Evolutionary conservation across 1,140 invertebrate species (phyloP).

Genomic region (Popillia japonica): DNA sequence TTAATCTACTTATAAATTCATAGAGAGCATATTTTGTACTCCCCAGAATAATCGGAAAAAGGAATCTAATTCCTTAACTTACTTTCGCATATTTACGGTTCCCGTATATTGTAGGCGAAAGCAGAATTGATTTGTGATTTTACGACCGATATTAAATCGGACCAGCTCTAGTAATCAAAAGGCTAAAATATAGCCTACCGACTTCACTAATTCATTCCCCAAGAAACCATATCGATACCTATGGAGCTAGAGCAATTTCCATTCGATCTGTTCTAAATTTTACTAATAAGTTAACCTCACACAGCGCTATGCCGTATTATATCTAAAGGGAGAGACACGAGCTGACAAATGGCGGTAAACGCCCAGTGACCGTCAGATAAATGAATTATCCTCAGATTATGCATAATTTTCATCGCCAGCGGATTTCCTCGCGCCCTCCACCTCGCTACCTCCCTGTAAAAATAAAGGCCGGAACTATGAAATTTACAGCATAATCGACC

Average conservation of each 20-base stretch:
- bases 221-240: neutral
- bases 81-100: no score
- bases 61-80: no score
- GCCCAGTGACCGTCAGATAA: slow-evolving; percentile 33
- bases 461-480: slow-evolving; percentile 25
- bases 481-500: slow-evolving; percentile 31
- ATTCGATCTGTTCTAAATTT: slow-evolving; percentile 28
- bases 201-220: neutral
- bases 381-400: slow-evolving; percentile 35
- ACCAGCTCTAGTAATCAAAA: neutral
- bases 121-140: no score
- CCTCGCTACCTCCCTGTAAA: slow-evolving; percentile 11
- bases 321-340: neutral
- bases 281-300: slow-evolving; percentile 24
- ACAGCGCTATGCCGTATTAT: neutral
- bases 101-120: no score
- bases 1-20: no score
- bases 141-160: no score
- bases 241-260: neutral
- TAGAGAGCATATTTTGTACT: no score
- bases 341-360: slow-evolving; percentile 27
- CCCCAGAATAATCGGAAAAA: no score
- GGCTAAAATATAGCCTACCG: neutral
- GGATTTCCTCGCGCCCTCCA: neutral
- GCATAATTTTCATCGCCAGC: slow-evolving; percentile 23